Evolutionary conservation across 1,140 invertebrate species (phyloP), one percentile per base, ranked within the genome.

Genomic region (Trypoxylus dichotomus): DNA sequence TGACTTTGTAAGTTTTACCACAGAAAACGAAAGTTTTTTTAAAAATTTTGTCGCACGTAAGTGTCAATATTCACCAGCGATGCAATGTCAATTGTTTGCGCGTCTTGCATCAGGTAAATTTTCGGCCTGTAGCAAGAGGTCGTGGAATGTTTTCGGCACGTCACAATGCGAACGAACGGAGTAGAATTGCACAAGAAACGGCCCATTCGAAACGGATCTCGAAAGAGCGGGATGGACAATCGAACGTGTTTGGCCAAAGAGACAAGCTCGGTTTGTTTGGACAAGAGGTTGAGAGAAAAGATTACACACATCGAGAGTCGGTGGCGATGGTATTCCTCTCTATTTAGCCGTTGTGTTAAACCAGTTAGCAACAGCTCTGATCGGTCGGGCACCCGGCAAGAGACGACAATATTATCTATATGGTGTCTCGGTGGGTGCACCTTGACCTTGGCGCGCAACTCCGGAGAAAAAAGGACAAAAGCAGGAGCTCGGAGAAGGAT

Each of bases 301-400:
- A 54, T 54, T 54, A 54, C 19, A 54, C 15, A 19, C 47, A 54
- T 54, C 47, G 47, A 54, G 47, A 54, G 60, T 68, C 60, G 60
- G 24, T 68, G 21, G 24, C 60, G 60, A 68, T 29, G 60, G 27
- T 68, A 68, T 68, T 68, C 11, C 25, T 68, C 27, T 68, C 60
- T 24, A 68, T 68, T 68, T 29, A 68, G 60, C 19, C 7, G 60
- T 29, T 25, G 60, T 68, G 21, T 68, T 68, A 68, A 68, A 68
- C 60, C 60, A 68, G 60, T 68, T 68, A 68, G 60, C 60, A 68
- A 68, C 60, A 68, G 24, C 24, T 68, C 19, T 68, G 24, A 27
- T 68, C 47, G 47, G 15, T n/a, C 47, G 47, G 19, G 19, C 19
- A 54, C 47, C 47, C 47, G 47, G 47, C 47, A 54, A 54, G 47